Base-by-base conservation (phyloP, 2,113 vertebrate species). In the rat (Rattus norvegicus) region DNA sequence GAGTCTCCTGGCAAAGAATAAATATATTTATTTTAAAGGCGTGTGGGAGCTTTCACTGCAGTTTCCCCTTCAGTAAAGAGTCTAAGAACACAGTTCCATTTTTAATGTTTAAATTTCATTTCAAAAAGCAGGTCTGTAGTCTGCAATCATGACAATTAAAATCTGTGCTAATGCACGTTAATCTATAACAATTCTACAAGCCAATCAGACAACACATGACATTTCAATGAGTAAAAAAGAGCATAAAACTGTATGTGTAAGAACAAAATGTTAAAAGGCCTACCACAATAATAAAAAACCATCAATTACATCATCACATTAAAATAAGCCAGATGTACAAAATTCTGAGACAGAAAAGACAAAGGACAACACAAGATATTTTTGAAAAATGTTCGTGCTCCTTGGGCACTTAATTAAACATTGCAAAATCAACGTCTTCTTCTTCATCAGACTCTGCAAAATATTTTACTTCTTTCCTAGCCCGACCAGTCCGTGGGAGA, bases 1-100 rank as follows among this genome's bases (percentile, higher is more conserved):
- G 99, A 99, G 99, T 99, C 99, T 99, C 99, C 99, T 99, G 99
- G 99, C 99, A 99, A 99, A 99, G 99, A 99, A 99, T 99, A 99
- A 99, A 99, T 99, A 99, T 99, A 99, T 99, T 99, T 99, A 99
- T 99, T 99, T 99, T 99, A 99, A 98, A 99, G 98, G 92, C 97
- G 98, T 97, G 96, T 93, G 97, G 59, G 86, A 97, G 54, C 76
- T 95, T 95, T 98, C 92, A 90, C 84, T 98, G 52, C 43, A 92
- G 70, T 24, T 63, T 84, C 85, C 56, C 80, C 76, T 94, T 90
- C 6, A 98, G 72, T 94, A 97, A 98, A 98, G 97, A 97, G 81
- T 96, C 94, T 73, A 26, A 77, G 13, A 88, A 0, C 6, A 92
- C 95, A 97, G 95, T 98, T 98, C 96, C 98, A 99, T 99, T 99